Evolutionary conservation across 2,888 invertebrate species (phyloP).

Genomic region (Eubasilissa splendida): DNA sequence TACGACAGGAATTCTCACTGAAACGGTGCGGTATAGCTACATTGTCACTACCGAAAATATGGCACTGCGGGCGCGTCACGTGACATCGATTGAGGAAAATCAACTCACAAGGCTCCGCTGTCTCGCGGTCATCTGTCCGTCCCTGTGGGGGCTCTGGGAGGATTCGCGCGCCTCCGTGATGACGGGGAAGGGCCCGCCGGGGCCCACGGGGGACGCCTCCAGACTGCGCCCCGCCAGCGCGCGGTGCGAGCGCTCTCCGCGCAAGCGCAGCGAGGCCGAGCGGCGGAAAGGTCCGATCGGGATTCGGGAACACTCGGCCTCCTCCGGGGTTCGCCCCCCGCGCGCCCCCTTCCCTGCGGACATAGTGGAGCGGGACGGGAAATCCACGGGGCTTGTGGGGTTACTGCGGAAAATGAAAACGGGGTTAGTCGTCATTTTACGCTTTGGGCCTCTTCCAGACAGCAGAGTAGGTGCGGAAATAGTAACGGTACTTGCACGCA

Average conservation of each 20-base stretch:
- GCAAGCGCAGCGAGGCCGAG: conserved; percentile 79
- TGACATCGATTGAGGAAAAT: too few species aligned
- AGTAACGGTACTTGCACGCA: too few species aligned
- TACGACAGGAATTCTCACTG: too few species aligned
- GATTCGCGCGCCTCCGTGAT: conserved; percentile 75
- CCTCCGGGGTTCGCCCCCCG: conserved; percentile 43
- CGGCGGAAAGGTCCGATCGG: conserved; percentile 72
- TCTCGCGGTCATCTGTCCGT: conserved; percentile 60
- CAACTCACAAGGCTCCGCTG: conserved; percentile 50
- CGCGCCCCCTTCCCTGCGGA: conserved; percentile 28
- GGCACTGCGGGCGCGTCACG: too few species aligned
- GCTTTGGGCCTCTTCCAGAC: too few species aligned
- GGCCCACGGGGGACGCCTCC: conserved; percentile 68
- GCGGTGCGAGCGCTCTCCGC: conserved; percentile 69
- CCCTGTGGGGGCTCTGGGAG: conserved; percentile 63
- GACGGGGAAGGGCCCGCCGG: conserved; percentile 73
- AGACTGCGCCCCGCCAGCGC: conserved; percentile 63
- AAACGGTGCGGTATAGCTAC: too few species aligned
- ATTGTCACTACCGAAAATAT: too few species aligned
- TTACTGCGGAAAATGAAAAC: conserved; percentile 45
- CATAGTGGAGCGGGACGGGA: conserved; percentile 22
- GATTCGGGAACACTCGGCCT: conserved; percentile 68
- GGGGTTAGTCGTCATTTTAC: conserved; percentile 26
- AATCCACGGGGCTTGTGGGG: conserved; percentile 23
- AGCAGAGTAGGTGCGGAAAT: too few species aligned